phyloP scores from a whole-genome alignment of 2,797 vertebrate genomes.

The Macropodus opercularis region DNA sequence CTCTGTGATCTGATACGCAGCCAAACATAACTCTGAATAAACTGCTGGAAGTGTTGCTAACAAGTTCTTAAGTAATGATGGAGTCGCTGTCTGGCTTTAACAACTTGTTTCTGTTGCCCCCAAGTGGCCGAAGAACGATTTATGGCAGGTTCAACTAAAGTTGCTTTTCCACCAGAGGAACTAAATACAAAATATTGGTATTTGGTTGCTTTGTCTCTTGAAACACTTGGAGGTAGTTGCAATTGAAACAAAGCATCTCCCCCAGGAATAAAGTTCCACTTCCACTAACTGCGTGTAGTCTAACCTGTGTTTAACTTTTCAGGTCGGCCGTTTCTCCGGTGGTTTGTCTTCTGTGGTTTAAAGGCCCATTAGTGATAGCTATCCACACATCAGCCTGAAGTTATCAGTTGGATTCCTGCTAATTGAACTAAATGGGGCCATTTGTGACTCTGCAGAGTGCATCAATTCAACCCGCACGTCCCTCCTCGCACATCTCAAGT shows the following conservation, averaged over 20 bases:
- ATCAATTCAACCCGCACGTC: conserved; percentile 47
- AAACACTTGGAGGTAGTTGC: not conserved
- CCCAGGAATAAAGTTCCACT: conserved; percentile 3
- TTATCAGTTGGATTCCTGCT: conserved; percentile 37
- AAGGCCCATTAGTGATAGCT: conserved; percentile 32
- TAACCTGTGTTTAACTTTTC: conserved; percentile 13
- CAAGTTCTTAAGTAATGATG: too few relatives aligned
- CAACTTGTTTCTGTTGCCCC: too few relatives aligned
- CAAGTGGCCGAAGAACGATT: too few relatives aligned
- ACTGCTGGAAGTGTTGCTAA: too few relatives aligned
- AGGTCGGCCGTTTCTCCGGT: conserved; percentile 5
- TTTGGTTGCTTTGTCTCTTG: not conserved
- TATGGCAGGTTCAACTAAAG: too few relatives aligned
- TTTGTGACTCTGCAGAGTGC: conserved; percentile 60
- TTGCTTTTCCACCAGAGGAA: too few relatives aligned
- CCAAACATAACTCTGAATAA: too few relatives aligned
- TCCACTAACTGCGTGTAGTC: conserved; percentile 1
- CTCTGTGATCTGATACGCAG: too few relatives aligned
- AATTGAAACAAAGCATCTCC: conserved; percentile 2
- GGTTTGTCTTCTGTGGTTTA: conserved; percentile 1
- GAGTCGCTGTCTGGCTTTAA: too few relatives aligned
- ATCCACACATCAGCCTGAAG: conserved; percentile 27
- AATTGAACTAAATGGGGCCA: conserved; percentile 63
- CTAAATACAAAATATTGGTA: not conserved
- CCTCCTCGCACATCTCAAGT: conserved; percentile 44